Percentiles rank a stretch among this genome's conserved stretches.
phyloP scores from a whole-genome alignment of 2,113 vertebrate species.

The Xiphophorus maculatus region DNA sequence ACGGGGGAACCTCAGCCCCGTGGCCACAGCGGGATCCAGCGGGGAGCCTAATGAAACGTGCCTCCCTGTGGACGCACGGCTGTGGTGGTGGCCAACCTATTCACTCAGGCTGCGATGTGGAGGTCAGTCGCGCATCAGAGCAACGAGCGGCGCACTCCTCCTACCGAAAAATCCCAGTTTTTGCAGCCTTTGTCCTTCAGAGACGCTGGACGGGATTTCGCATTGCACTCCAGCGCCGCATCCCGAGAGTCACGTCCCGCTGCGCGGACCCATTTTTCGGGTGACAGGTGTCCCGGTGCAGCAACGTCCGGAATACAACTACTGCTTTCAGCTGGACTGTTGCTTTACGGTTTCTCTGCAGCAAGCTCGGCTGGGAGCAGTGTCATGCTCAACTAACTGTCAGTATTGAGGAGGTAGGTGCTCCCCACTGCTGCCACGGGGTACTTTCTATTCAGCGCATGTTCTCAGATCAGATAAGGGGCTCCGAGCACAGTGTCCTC shows the following conservation, averaged over 20 bases:
- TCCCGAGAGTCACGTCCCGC: conserved; percentile 42
- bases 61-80: conserved; percentile 41
- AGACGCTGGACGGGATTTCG: conserved; percentile 21
- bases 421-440: conserved; percentile 29
- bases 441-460: conserved; percentile 59
- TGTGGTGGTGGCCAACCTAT: conserved; percentile 22
- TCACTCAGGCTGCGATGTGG: conserved; percentile 40
- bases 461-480: conserved; percentile 47
- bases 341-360: conserved; percentile 55
- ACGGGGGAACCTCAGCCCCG: background rate
- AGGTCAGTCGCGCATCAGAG: conserved; percentile 52
- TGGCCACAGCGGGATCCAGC: conserved; percentile 4
- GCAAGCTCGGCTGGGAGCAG: conserved; percentile 39
- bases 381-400: conserved; percentile 25
- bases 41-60: conserved; percentile 32
- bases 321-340: conserved; percentile 51
- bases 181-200: conserved; percentile 8
- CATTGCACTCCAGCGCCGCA: conserved; percentile 21
- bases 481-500: conserved; percentile 48
- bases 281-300: conserved; percentile 52
- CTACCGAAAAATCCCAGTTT: background rate
- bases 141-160: conserved; percentile 7
- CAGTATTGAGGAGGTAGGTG: conserved; percentile 62
- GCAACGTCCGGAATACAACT: conserved; percentile 42
- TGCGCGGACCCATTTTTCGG: conserved; percentile 2